Percentiles rank a stretch among this genome's conserved stretches.
Evolutionary conservation across 2,113 vertebrate species (phyloP).

Genomic region (Muntiacus reevesi): DNA sequence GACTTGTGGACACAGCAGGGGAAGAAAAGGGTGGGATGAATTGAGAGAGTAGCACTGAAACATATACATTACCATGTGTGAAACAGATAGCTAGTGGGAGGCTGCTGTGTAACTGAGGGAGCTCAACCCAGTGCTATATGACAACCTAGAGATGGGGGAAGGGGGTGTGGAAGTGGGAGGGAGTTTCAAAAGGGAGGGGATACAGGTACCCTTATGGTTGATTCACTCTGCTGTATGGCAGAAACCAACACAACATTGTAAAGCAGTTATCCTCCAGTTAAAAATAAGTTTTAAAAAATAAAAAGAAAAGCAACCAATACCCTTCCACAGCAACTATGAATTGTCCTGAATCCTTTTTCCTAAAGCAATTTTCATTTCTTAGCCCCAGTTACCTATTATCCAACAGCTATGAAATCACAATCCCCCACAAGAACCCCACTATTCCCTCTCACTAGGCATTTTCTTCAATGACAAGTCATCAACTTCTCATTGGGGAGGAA

Average conservation of each 20-base stretch:
- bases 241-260: not conserved
- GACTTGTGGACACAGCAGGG: not conserved
- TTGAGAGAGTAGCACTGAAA: not conserved
- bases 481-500: not conserved
- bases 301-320: not conserved
- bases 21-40: not conserved
- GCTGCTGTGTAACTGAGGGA: not conserved
- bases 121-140: not conserved
- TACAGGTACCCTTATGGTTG: not conserved
- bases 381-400: not conserved
- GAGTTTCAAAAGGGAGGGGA: not conserved
- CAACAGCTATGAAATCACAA: slow-evolving; percentile 12
- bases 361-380: not conserved
- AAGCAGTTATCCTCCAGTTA: not conserved
- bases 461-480: not conserved
- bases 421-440: not conserved
- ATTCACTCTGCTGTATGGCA: not conserved
- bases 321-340: not conserved
- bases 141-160: not conserved
- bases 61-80: not conserved
- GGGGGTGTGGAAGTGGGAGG: not conserved
- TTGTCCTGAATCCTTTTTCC: not conserved
- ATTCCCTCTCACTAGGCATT: not conserved
- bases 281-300: not conserved
- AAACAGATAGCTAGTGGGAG: not conserved